Percentiles rank a stretch among this genome's conserved stretches.
These are phyloP conservation scores for Gymnorhina tibicen DNA, from an alignment of 2,113 vertebrate species.

Conservation along the genomic window DNA sequence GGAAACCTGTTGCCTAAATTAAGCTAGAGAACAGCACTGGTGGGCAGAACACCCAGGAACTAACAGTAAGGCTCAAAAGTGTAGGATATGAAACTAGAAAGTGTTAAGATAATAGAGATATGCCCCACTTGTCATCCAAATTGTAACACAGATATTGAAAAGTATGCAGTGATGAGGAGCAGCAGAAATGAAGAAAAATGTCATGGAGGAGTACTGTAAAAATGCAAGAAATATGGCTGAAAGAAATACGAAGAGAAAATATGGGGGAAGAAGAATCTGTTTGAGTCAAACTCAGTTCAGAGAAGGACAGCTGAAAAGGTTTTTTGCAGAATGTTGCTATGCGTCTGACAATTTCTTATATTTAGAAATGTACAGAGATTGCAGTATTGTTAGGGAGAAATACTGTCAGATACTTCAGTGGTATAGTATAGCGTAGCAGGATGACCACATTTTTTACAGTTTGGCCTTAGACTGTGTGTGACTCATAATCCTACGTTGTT, in stretches of 20 bases:
- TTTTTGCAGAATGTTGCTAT: background rate
- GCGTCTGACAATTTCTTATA: background rate
- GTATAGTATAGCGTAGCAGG: background rate
- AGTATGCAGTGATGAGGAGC: background rate
- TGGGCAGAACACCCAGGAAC: background rate
- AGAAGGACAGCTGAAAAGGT: background rate
- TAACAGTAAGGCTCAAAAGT: background rate
- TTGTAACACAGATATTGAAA: background rate
- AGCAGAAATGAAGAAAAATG: constrained; percentile 1
- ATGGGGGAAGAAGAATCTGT: background rate
- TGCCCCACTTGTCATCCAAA: background rate
- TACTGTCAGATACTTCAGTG: background rate
- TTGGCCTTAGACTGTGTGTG: background rate
- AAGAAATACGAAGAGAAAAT: background rate
- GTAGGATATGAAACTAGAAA: background rate
- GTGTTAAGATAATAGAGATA: background rate
- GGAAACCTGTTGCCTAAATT: background rate
- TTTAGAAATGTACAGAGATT: background rate
- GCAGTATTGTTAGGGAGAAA: background rate
- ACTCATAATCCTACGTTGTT: background rate
- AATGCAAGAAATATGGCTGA: background rate
- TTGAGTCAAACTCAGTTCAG: background rate
- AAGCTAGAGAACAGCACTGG: background rate
- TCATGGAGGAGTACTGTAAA: background rate
- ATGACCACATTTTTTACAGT: background rate